phyloP scores from a whole-genome alignment of 37 sponge, comb jelly and placozoan genomes.

The Chondrosia reniformis region DNA sequence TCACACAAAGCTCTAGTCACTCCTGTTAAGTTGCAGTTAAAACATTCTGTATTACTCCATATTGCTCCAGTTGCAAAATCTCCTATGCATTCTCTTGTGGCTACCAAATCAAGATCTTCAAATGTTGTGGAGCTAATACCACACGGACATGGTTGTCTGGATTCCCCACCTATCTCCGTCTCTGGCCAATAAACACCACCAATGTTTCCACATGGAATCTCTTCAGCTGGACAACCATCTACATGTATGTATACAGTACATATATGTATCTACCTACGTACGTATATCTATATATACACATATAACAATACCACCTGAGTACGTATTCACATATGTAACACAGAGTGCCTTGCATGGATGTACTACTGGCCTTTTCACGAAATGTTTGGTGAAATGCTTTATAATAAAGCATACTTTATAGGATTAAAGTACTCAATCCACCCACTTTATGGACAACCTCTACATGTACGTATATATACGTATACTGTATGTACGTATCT shows the following conservation, averaged over 20 bases:
- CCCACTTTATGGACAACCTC: too few species aligned
- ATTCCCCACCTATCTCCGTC: constrained; percentile 23
- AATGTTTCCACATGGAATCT: not conserved
- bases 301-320: not conserved
- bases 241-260: not conserved
- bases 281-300: not conserved
- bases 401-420: too few species aligned
- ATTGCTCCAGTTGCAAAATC: constrained; percentile 29
- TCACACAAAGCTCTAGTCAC: constrained; percentile 16
- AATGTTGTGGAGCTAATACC: not conserved
- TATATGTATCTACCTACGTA: not conserved
- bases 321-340: too few species aligned
- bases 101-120: not conserved
- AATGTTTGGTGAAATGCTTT: too few species aligned
- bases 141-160: constrained; percentile 35
- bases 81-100: constrained; percentile 45
- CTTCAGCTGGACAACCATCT: constrained; percentile 4
- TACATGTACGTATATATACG: too few species aligned
- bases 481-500: too few species aligned
- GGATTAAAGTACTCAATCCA: too few species aligned
- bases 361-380: too few species aligned
- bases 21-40: constrained; percentile 30
- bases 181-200: constrained; percentile 30
- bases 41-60: constrained; percentile 31
- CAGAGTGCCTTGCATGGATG: too few species aligned